These are phyloP conservation scores for Ophioderma brevispina DNA, from an alignment of 35 echinoderm and acorn worm species.

Conservation along the genomic window DNA sequence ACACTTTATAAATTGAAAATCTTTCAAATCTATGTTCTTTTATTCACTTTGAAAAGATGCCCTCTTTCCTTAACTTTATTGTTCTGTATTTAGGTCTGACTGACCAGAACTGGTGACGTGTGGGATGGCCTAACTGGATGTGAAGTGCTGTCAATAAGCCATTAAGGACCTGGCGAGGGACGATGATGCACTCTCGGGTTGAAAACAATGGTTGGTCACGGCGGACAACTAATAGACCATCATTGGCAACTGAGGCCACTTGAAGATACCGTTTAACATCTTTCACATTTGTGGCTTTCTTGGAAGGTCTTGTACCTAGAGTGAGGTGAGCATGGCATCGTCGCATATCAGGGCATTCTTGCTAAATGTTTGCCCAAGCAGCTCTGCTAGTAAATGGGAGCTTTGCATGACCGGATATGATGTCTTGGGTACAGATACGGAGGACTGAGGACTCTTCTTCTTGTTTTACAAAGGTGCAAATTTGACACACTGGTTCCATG, in stretches of 20 bases:
- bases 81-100: slow-evolving; percentile 5
- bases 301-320: slow-evolving; percentile 39
- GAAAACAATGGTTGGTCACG: slow-evolving; percentile 10
- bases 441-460: slow-evolving; percentile 11
- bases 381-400: slow-evolving; percentile 35
- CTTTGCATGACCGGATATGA: slow-evolving; percentile 22
- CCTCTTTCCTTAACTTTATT: too few relatives aligned
- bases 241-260: slow-evolving; percentile 16
- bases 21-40: too few relatives aligned
- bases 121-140: slow-evolving; percentile 60
- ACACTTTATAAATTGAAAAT: too few relatives aligned
- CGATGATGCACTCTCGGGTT: slow-evolving; percentile 38
- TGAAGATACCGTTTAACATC: slow-evolving; percentile 36
- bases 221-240: slow-evolving; percentile 51
- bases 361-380: slow-evolving; percentile 30
- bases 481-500: slow-evolving; percentile 32
- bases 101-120: slow-evolving; percentile 27
- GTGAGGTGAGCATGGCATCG: slow-evolving; percentile 44
- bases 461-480: slow-evolving; percentile 41
- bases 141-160: slow-evolving; percentile 69
- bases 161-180: slow-evolving; percentile 48
- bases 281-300: slow-evolving; percentile 35
- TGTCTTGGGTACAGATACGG: neutral
- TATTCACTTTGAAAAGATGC: too few relatives aligned
- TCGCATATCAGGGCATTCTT: slow-evolving; percentile 36